Evolutionary conservation across 1,140 invertebrate species (phyloP), one percentile per base, ranked within the genome.

Genomic region (Thereuonema tuberculata): DNA sequence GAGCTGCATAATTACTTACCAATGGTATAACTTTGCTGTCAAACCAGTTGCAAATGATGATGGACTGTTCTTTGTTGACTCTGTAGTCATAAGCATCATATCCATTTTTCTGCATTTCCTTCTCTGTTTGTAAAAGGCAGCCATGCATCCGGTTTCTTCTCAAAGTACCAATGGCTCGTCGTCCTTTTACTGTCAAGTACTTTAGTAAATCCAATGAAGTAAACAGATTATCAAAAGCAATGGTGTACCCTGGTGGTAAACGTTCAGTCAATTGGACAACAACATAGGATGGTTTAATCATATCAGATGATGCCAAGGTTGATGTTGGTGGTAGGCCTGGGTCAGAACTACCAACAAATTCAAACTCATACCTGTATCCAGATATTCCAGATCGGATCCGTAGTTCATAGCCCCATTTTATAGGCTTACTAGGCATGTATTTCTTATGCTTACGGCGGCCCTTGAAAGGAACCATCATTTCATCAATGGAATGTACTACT

Each of bases 381-480:
- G 56, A 58, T 15, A 58, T 46, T 15, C 37, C 56, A 21, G 56
- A 37, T 21, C 56, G 56, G 3, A 58, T 29, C 27, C 27, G 48
- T 9, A 58, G 3, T 48, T 48, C 12, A 48, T 46, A 46, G 14
- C 54, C 54, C 54, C 54, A 56, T 23, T 56, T 56, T 12, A 56
- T 56, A 12, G 54, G 54, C 26, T 56, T 56, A 9, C 26, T 29
- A 12, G 54, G 54, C 54, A 56, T 56, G 29, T 56, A 56, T 23
- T 29, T 24, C 23, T 58, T 58, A 15, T 46, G 2, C 23, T 3
- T 3, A 47, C 17, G 56, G 5, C 31, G 28, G 12, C 27, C 31
- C 25, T 58, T 58, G 31, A 46, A 37, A 2, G 56, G 56, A 21
- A 58, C 23, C 48, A 50, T 50, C 48, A 50, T 50, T 14, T 50